Evolutionary conservation across 2,113 vertebrate genomes (phyloP).

Genomic region (Gymnorhina tibicen): DNA sequence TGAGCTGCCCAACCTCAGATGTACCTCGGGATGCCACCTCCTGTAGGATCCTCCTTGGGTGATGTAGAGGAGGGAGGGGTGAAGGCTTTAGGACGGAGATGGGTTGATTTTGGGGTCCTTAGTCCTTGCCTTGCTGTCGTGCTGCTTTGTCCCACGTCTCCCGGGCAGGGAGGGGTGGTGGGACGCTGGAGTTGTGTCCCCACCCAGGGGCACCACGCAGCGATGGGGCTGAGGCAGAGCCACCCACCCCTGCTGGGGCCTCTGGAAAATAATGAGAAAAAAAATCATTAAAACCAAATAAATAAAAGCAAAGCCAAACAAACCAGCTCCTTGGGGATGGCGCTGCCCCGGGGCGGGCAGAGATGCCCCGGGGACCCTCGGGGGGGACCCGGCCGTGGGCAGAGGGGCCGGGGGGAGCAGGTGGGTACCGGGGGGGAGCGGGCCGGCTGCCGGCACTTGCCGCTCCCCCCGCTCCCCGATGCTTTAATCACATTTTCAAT

Average conservation of each 20-base stretch:
- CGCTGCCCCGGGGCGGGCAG: background rate
- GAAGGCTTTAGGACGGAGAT: background rate
- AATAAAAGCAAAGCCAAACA: background rate
- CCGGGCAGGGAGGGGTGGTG: background rate
- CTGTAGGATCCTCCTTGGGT: fast-evolving
- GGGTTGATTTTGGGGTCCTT: background rate
- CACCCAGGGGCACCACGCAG: background rate
- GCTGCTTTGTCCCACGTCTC: background rate
- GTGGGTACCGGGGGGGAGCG: background rate
- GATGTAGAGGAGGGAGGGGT: background rate
- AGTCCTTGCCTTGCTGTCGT: background rate
- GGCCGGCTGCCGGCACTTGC: background rate
- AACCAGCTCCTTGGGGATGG: background rate
- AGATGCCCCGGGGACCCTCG: background rate
- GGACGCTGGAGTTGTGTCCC: background rate
- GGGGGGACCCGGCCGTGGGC: background rate
- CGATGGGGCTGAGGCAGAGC: background rate
- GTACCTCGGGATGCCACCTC: background rate
- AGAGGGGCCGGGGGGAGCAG: background rate
- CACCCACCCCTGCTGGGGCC: background rate
- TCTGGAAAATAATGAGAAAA: background rate
- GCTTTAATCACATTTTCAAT: conserved; percentile 57
- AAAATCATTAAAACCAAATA: background rate
- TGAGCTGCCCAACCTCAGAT: background rate
- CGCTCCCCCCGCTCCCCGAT: background rate